phyloP scores from a whole-genome alignment of 2,113 vertebrate species.

The Chaenocephalus aceratus region DNA sequence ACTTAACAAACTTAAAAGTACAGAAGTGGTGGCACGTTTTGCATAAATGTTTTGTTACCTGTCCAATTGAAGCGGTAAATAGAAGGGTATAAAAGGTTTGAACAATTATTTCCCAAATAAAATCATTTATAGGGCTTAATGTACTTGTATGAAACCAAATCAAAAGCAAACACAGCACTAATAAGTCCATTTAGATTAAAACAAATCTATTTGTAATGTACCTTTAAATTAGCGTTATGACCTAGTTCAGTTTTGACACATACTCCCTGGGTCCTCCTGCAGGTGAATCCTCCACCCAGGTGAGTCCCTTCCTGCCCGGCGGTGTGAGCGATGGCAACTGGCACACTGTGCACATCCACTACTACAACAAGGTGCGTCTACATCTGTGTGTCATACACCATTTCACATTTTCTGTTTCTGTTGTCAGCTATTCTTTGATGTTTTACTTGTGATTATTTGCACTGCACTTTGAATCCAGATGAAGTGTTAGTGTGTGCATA shows the following conservation, averaged over 20 bases:
- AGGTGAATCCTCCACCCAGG: conserved; percentile 97
- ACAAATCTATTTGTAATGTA: background rate
- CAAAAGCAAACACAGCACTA: background rate
- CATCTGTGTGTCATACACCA: background rate
- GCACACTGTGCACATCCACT: conserved; percentile 94
- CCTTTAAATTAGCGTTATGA: background rate
- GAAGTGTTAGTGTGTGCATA: conserved; percentile 17
- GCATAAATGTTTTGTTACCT: background rate
- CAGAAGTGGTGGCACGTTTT: background rate
- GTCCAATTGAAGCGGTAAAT: background rate
- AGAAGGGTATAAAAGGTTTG: background rate
- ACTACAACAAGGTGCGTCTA: conserved; percentile 95
- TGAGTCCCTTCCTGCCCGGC: conserved; percentile 91
- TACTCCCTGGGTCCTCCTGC: conserved; percentile 20
- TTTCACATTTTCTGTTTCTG: background rate
- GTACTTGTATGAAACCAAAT: background rate
- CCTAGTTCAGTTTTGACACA: conserved; percentile 14
- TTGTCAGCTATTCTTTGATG: background rate
- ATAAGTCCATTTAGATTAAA: background rate
- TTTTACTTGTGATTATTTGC: conserved; percentile 9
- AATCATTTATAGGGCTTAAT: background rate
- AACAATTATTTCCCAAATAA: too few relatives aligned
- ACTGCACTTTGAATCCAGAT: conserved; percentile 23
- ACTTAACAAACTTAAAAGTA: too few relatives aligned
- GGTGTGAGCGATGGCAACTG: conserved; percentile 96